phyloP scores from a whole-genome alignment of 2,888 invertebrate species.

The Limenitis arthemis region DNA sequence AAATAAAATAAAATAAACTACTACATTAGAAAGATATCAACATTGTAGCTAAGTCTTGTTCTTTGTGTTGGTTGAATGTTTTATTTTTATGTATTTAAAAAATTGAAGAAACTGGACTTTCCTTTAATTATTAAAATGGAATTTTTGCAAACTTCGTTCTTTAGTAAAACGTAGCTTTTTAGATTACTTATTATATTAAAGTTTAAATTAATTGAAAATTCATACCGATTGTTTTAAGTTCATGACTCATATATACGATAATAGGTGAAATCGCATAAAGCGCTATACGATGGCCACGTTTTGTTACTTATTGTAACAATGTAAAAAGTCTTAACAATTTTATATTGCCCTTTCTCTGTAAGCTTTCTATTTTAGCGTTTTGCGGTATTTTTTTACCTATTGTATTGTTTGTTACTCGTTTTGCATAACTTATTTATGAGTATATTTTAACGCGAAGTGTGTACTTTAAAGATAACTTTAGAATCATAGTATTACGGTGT shows the following conservation, averaged over 20 bases:
- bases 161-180: too few species aligned
- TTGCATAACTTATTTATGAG: conserved; percentile 1
- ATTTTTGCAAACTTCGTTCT: too few species aligned
- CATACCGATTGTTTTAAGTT: conserved; percentile 25
- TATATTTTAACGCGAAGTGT: not conserved
- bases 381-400: conserved; percentile 28
- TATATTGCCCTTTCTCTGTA: conserved; percentile 45
- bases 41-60: too few species aligned
- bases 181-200: not conserved
- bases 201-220: not conserved
- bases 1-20: conserved; percentile 22
- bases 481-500: not conserved
- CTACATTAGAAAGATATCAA: too few species aligned
- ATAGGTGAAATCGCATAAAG: conserved; percentile 50
- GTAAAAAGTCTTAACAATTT: conserved; percentile 38
- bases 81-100: too few species aligned
- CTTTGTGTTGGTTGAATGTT: too few species aligned
- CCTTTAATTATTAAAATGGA: too few species aligned
- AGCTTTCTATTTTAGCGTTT: conserved; percentile 46
- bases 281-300: conserved; percentile 37
- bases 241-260: conserved; percentile 45
- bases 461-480: not conserved
- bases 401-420: conserved; percentile 22
- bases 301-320: conserved; percentile 46
- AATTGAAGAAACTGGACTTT: too few species aligned